A percentile compares a stretch with the other conserved stretches of the same genome.
Conservation (phyloP, 2,113 vertebrate species). For the Bos taurus region DNA sequence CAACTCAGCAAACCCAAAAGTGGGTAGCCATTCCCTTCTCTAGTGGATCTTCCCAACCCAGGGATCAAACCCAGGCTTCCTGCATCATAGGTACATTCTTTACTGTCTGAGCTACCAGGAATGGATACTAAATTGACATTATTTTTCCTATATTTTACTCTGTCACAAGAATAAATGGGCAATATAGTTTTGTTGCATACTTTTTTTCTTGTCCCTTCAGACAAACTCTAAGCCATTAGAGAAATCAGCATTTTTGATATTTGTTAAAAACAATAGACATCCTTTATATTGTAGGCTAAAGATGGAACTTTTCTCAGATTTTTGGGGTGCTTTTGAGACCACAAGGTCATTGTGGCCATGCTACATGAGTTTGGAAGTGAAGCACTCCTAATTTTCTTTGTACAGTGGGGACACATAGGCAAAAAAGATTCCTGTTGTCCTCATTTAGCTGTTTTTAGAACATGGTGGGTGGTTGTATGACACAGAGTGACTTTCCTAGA, state of each 20-base stretch:
- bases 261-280: background rate
- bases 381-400: background rate
- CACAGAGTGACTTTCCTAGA: background rate
- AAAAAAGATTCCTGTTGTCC: background rate
- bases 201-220: background rate
- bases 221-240: background rate
- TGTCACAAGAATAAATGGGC: background rate
- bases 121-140: background rate
- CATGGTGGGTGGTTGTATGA: too few relatives aligned
- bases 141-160: background rate
- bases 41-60: background rate
- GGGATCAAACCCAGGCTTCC: background rate
- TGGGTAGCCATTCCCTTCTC: background rate
- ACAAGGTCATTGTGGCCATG: background rate
- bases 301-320: background rate
- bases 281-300: background rate
- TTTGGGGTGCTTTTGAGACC: background rate
- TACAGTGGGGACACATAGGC: background rate
- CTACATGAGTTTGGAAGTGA: background rate
- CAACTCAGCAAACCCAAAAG: background rate
- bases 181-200: background rate
- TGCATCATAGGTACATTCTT: background rate
- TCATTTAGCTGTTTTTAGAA: background rate
- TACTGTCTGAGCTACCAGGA: background rate
- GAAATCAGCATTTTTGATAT: constrained; percentile 6